Evolutionary conservation across 2,888 invertebrate genomes (phyloP).

Genomic region (Bellardia bayeri): DNA sequence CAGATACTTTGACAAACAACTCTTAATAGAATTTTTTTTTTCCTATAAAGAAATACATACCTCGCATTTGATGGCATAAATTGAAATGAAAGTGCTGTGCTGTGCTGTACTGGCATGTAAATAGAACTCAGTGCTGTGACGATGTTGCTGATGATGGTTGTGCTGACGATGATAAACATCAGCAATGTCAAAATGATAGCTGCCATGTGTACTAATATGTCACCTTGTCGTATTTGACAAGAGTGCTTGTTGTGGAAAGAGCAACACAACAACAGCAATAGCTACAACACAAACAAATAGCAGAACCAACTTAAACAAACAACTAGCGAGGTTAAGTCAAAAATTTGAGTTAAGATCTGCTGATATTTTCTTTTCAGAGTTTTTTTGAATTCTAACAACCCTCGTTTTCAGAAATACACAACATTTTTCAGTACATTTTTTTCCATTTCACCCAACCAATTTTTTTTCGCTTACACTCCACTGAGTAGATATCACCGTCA

Average conservation of each 20-base stretch:
- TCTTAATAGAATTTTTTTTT: conserved; percentile 27
- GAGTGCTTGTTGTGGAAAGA: background rate
- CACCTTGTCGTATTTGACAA: conserved; percentile 52
- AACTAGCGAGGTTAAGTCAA: background rate
- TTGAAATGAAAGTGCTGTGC: background rate
- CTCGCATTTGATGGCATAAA: background rate
- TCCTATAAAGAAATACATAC: background rate
- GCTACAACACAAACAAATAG: background rate
- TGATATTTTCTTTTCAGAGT: no score
- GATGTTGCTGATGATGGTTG: background rate
- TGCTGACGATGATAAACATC: conserved; percentile 45
- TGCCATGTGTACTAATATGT: conserved; percentile 54
- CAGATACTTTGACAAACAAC: background rate
- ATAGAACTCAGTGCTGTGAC: background rate
- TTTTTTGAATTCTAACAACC: background rate
- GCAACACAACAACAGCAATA: background rate
- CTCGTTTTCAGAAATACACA: background rate
- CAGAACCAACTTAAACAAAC: background rate
- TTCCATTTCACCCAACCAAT: background rate
- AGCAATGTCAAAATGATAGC: conserved; percentile 45
- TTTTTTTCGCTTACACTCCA: background rate
- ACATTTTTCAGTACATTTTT: background rate
- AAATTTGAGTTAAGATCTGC: background rate
- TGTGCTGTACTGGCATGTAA: background rate
- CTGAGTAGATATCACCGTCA: background rate